These are phyloP conservation scores for Macrosiphum euphorbiae DNA, from an alignment of 2,888 invertebrate species.

Conservation along the genomic window DNA sequence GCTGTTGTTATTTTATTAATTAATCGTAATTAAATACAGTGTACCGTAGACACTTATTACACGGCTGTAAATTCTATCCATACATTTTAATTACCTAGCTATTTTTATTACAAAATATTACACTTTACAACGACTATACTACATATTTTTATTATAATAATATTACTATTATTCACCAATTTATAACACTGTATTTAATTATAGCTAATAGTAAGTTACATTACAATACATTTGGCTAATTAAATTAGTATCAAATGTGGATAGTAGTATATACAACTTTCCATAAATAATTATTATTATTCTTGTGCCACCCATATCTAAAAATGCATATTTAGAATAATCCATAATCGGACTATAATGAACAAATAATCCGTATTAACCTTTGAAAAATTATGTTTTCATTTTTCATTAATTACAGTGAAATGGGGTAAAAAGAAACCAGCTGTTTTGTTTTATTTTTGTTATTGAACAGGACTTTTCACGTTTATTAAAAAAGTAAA, in stretches of 20 bases:
- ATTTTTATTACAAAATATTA: not conserved
- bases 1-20: not conserved
- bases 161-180: not conserved
- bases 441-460: constrained; percentile 16
- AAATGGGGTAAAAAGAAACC: constrained; percentile 14
- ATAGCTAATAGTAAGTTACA: not conserved
- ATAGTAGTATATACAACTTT: not conserved
- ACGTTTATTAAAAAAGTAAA: constrained; percentile 38
- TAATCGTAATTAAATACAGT: not conserved
- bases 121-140: not conserved
- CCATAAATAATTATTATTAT: not conserved
- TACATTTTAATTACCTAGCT: not conserved
- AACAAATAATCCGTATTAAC: not conserved
- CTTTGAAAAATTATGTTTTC: constrained; percentile 10
- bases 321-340: not conserved
- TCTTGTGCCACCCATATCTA: not conserved
- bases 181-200: not conserved
- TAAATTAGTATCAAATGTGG: not conserved
- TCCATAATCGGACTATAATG: not conserved
- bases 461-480: constrained; percentile 35
- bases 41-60: not conserved
- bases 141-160: not conserved
- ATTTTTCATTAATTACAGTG: constrained; percentile 1
- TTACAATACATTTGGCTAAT: not conserved
- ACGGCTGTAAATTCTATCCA: not conserved